Conservation (phyloP, 1,140 invertebrate species). For the Ooceraea biroi region DNA sequence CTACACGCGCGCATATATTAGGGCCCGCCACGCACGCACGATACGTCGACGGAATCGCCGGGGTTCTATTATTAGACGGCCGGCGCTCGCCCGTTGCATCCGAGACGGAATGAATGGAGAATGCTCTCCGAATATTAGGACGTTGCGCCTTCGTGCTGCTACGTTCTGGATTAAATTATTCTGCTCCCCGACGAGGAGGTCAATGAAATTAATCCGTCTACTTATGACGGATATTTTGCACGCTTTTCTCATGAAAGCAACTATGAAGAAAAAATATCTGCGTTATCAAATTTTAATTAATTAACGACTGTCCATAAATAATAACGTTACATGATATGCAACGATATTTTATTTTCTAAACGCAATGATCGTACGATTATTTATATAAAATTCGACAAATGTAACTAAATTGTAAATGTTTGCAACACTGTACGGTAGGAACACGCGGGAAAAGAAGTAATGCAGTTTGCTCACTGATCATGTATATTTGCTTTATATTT, state of each 20-base stretch:
- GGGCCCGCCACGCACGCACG: slow-evolving; percentile 31
- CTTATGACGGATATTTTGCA: no score
- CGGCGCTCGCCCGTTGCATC: slow-evolving; percentile 47
- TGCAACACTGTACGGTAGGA: neutral
- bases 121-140: slow-evolving; percentile 38
- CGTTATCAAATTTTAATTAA: no score
- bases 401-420: neutral
- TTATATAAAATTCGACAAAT: neutral
- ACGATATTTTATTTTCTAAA: no score
- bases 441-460: slow-evolving; percentile 1
- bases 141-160: neutral
- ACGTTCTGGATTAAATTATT: slow-evolving; percentile 8
- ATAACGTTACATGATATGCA: no score
- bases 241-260: neutral
- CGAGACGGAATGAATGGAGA: slow-evolving; percentile 65
- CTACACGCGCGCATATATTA: slow-evolving; percentile 52
- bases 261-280: no score
- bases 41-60: slow-evolving; percentile 62
- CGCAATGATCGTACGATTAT: neutral
- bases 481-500: slow-evolving; percentile 41
- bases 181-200: neutral
- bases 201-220: neutral
- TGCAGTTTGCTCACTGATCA: neutral
- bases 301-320: no score
- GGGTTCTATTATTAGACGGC: slow-evolving; percentile 67